A percentile compares a stretch with the other conserved stretches of the same genome.
Conservation (phyloP, 2,888 invertebrate genomes). For the Ophion costatus region DNA sequence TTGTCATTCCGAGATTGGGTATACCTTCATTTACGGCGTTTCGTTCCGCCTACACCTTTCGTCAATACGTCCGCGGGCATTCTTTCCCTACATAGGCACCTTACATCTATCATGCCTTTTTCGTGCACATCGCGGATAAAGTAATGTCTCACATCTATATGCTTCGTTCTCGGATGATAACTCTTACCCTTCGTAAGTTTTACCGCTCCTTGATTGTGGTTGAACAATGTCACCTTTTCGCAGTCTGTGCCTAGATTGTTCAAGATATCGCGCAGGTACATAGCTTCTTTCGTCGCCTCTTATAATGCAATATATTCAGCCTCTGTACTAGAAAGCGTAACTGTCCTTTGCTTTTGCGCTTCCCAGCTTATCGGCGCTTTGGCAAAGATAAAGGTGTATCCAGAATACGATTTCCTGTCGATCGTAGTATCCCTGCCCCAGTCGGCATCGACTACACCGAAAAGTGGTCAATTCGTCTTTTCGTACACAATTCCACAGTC, state of each 20-base stretch:
- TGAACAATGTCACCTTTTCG: constrained; percentile 13
- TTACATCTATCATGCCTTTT: not conserved
- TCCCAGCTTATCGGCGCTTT: constrained; percentile 4
- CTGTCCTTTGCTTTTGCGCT: constrained; percentile 13
- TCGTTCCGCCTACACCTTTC: constrained; percentile 22
- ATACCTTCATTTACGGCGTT: too few species aligned
- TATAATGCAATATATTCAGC: not conserved
- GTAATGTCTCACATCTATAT: constrained; percentile 1
- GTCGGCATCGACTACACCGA: constrained; percentile 23
- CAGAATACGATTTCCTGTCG: constrained; percentile 4
- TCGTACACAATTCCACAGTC: constrained; percentile 43
- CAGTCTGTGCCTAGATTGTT: not conserved
- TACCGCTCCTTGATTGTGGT: constrained; percentile 18
- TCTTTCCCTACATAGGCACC: not conserved
- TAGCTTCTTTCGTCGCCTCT: constrained; percentile 12
- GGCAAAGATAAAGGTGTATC: constrained; percentile 7
- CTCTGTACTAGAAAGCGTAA: not conserved
- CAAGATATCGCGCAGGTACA: not conserved
- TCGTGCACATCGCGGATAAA: not conserved
- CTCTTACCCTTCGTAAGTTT: not conserved
- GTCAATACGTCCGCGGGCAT: constrained; percentile 28
- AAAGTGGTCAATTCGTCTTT: constrained; percentile 23
- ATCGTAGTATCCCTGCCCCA: not conserved
- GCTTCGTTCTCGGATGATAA: too few species aligned
- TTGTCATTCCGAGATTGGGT: too few species aligned